Evolutionary conservation across 2,888 invertebrate genomes (phyloP), one percentile per base, ranked within the genome.

Genomic region (Euspilapteryx auroguttella): DNA sequence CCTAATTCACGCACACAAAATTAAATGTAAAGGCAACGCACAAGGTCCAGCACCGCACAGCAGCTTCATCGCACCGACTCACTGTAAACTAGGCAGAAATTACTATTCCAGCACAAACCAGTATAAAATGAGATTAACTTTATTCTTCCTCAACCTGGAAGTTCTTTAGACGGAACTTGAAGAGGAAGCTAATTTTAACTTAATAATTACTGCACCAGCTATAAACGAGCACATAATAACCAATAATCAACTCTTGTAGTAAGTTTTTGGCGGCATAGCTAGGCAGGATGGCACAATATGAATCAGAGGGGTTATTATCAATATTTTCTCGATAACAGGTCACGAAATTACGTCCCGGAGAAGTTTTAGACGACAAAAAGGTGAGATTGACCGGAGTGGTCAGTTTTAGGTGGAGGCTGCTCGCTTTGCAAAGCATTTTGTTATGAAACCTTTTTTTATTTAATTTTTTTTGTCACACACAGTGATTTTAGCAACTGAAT

Each of bases 361-460:
- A 93, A 85, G 88, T 94, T 71, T 75, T 90, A 80, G 90, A 90
- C 79, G 93, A 93, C 69, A 89, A 87, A 83, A 89, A 91, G 93
- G 93, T 94, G 89, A 89, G 73, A 69, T 61, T 55, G 55, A 58
- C 57, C 65, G 68, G 66, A 56, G 66, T 69, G 65, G 62, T 58
- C 63, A 53, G 49, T 61, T 61, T 61, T 68, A 69, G 69, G 66
- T 64, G 68, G 69, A 64, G 61, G 61, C 65, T 71, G 63, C 64
- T 69, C 63, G 73, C 73, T 75, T 62, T 64, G 69, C 69, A 63
- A 68, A 69, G 66, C 69, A 66, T 71, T 68, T 62, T 65, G 49
- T 21, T n/a, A 55, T 53, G 53, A 29, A n/a, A n/a, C n/a, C n/a
- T 28, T 31, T 26, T 47, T 47, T 49, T 50, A 48, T 45, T 46